Evolutionary conservation across 2,888 invertebrate genomes (phyloP).

Genomic region (Eristalinus sepulchralis): DNA sequence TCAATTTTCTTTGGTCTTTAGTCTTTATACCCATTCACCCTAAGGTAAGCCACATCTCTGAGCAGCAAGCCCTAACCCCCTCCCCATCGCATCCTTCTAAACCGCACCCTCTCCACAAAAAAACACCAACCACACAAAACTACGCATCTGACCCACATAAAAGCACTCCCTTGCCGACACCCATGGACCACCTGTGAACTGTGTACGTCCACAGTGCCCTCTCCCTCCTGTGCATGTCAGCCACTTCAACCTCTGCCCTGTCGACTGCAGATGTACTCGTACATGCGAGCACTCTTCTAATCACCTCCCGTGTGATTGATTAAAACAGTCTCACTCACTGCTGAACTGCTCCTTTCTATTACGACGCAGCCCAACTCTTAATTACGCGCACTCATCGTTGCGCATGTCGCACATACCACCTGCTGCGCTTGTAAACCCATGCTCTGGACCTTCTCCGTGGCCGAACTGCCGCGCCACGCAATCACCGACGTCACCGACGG

Average conservation of each 20-base stretch:
- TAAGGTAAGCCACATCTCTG: too few species aligned
- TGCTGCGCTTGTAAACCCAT: constrained; percentile 1
- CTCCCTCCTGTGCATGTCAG: too few species aligned
- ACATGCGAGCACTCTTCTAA: neutral
- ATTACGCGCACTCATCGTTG: constrained; percentile 38
- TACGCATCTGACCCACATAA: too few species aligned
- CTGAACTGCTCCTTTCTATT: constrained; percentile 38
- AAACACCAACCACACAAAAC: too few species aligned
- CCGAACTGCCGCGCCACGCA: neutral
- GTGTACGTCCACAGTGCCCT: neutral
- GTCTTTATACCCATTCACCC: too few species aligned
- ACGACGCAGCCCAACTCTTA: constrained; percentile 33
- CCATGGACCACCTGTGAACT: too few species aligned
- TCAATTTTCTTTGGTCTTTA: too few species aligned
- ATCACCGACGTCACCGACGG: constrained; percentile 16
- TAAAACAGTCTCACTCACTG: neutral
- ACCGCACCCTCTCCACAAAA: too few species aligned
- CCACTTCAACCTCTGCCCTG: neutral
- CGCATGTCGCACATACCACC: constrained; percentile 13
- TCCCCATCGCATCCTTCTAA: too few species aligned
- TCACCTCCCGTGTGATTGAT: neutral
- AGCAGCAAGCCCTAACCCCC: too few species aligned
- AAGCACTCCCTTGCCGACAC: too few species aligned
- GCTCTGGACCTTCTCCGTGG: constrained; percentile 20
- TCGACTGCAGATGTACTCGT: neutral